Conservation (phyloP, 2,797 vertebrate species). For the Taeniopygia guttata region DNA sequence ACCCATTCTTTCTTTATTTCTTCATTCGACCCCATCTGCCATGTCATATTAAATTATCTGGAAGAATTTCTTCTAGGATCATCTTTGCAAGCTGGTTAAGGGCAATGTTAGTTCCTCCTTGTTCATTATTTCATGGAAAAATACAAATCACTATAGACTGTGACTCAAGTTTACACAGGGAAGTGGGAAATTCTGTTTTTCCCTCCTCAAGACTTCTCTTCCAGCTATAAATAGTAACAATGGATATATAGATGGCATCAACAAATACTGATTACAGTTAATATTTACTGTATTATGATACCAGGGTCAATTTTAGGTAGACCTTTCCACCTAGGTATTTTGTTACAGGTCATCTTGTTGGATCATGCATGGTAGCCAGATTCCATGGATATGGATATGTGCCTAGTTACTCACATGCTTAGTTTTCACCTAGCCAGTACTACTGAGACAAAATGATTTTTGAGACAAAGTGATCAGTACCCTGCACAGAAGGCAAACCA, state of each 20-base stretch:
- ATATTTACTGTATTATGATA: conserved; percentile 1
- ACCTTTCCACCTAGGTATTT: conserved; percentile 36
- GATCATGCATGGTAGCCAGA: background rate
- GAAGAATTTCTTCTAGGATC: background rate
- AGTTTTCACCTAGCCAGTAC: background rate
- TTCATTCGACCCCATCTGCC: background rate
- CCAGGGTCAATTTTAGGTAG: conserved; percentile 35
- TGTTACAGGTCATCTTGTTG: conserved; percentile 38
- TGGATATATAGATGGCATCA: background rate
- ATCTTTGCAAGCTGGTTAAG: background rate
- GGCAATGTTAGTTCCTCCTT: conserved; percentile 30
- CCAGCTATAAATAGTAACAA: background rate
- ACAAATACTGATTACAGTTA: background rate
- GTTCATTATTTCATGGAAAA: conserved; percentile 5
- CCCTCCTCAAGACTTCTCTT: background rate
- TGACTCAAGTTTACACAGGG: background rate
- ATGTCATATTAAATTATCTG: background rate
- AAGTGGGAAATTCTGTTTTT: conserved; percentile 11
- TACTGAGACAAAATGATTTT: background rate
- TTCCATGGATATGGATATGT: background rate
- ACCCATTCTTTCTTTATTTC: background rate
- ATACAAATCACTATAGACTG: background rate
- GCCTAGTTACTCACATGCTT: background rate
- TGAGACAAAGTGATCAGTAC: background rate
- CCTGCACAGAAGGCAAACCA: background rate